Percentiles rank a stretch among this genome's conserved stretches.
phyloP scores from a whole-genome alignment of 2,888 invertebrate species.

The Agrochola lychnidis region DNA sequence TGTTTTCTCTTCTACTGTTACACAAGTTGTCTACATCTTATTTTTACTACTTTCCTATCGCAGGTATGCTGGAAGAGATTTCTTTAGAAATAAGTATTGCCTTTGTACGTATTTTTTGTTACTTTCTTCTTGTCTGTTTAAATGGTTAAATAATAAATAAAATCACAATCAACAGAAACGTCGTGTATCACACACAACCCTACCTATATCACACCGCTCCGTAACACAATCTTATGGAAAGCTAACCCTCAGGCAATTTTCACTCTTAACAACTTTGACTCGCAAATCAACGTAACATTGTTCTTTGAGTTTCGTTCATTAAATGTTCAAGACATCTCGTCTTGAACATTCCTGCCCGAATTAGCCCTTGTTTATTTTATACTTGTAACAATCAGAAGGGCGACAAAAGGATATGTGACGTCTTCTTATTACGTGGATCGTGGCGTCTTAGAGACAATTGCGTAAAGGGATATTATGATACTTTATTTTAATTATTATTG shows the following conservation, averaged over 20 bases:
- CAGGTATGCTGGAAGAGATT: too few relatives aligned
- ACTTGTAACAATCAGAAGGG: constrained; percentile 80
- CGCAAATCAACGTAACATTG: constrained; percentile 73
- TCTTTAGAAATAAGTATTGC: too few relatives aligned
- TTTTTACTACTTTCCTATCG: too few relatives aligned
- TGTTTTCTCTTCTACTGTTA: too few relatives aligned
- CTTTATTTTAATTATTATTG: not conserved
- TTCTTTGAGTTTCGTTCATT: constrained; percentile 76
- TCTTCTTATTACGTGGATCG: constrained; percentile 66
- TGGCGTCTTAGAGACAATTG: constrained; percentile 50
- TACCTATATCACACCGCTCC: constrained; percentile 18
- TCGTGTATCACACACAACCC: not conserved
- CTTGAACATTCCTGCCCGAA: constrained; percentile 75
- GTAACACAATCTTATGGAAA: constrained; percentile 36
- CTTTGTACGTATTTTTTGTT: too few relatives aligned
- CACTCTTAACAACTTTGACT: constrained; percentile 62
- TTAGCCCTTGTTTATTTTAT: constrained; percentile 85
- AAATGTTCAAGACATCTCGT: constrained; percentile 75
- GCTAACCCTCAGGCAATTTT: constrained; percentile 53
- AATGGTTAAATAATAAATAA: too few relatives aligned
- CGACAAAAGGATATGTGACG: constrained; percentile 79
- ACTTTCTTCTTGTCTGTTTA: too few relatives aligned
- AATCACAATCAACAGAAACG: not conserved
- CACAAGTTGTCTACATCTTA: too few relatives aligned
- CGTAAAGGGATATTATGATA: not conserved